Conservation (phyloP, 1,140 invertebrate genomes). For the Kradibia gibbosae region DNA sequence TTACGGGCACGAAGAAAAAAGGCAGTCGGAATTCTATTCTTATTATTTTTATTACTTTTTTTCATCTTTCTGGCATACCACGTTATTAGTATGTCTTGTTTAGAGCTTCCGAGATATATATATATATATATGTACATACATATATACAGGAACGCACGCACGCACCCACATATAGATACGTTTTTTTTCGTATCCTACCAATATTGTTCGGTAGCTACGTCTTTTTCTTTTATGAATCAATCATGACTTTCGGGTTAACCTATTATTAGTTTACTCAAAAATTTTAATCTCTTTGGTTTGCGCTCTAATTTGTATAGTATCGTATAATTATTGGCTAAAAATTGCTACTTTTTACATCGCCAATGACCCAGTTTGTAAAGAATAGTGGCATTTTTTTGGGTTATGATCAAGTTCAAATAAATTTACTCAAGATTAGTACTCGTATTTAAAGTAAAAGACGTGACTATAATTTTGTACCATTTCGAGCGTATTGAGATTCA, state of each 20-base stretch:
- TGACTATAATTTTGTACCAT: not conserved
- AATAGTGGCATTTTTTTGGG: slow-evolving; percentile 15
- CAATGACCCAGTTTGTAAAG: not conserved
- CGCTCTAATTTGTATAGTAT: not conserved
- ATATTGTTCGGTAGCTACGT: no score
- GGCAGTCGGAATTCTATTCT: not conserved
- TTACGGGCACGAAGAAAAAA: not conserved
- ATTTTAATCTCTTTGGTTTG: not conserved
- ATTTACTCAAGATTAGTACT: not conserved
- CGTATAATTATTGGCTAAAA: not conserved
- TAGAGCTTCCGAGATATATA: not conserved
- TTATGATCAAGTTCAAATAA: slow-evolving; percentile 8
- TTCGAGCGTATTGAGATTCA: not conserved
- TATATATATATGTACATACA: not conserved
- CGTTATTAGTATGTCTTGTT: not conserved
- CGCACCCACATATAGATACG: no score
- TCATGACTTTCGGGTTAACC: not conserved
- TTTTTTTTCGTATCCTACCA: no score
- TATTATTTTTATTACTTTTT: not conserved
- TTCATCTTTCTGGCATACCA: not conserved
- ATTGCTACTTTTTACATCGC: not conserved
- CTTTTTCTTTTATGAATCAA: no score
- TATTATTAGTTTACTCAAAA: not conserved
- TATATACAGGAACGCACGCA: no score
- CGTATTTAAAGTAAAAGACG: not conserved